Evolutionary conservation across 2,113 vertebrate genomes (phyloP).

Genomic region (Lepisosteus osseus): DNA sequence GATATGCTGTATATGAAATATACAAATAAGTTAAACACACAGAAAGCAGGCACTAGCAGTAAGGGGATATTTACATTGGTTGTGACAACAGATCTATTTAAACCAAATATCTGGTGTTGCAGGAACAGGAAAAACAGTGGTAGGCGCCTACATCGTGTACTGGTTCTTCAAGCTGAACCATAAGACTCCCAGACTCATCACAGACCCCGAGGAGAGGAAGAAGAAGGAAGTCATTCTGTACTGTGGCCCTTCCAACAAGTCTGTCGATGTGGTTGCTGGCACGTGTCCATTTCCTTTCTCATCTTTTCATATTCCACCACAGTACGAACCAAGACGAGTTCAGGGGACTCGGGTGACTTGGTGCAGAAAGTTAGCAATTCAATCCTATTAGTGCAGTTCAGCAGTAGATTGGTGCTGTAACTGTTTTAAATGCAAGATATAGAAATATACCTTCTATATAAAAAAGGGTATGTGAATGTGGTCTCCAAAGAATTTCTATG

Average conservation of each 20-base stretch:
- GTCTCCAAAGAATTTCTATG: no score
- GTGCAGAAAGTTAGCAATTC: no score
- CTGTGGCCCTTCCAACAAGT: conserved; percentile 93
- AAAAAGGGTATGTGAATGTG: no score
- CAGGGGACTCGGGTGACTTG: no score
- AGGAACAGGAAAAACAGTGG: conserved; percentile 67
- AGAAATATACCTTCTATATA: no score
- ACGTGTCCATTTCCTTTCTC: conserved; percentile 23
- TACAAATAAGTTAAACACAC: background rate
- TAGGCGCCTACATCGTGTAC: conserved; percentile 74
- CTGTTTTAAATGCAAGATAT: no score
- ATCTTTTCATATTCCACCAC: background rate
- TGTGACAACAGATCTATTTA: background rate
- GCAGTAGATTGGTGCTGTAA: no score
- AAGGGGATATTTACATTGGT: background rate
- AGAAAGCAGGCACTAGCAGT: background rate
- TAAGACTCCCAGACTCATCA: conserved; percentile 16
- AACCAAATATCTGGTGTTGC: background rate
- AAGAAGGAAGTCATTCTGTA: conserved; percentile 73
- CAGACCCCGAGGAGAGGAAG: conserved; percentile 16
- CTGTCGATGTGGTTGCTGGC: conserved; percentile 89
- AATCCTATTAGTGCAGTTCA: no score
- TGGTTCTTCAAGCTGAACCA: conserved; percentile 66
- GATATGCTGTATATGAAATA: no score
- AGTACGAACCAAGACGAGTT: no score